Base-by-base conservation (phyloP, 2,113 vertebrate genomes). In the Pao palembangensis region DNA sequence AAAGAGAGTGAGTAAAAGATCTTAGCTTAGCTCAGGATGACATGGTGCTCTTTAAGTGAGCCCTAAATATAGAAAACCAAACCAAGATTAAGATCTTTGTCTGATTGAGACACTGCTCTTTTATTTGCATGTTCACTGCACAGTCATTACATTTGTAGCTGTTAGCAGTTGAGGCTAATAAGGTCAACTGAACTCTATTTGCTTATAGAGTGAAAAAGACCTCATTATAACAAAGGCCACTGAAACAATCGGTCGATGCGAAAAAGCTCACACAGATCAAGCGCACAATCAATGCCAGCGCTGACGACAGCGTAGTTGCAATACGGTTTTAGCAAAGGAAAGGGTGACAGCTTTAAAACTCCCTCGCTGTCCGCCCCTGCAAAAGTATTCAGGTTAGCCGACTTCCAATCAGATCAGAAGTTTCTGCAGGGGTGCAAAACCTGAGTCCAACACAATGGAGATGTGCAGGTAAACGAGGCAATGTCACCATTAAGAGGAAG, bases 401-500 rank as follows among this genome's bases (percentile, higher is more conserved):
- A 48, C 47, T 11, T 19, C 8, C 17, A 5, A n/a, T n/a, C 47
- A 6, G n/a, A 48, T 16, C 4, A 17, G 6, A 5, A 18, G n/a
- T 48, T 16, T 17, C 20, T 41, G 51, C 34, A 55, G 21, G 31
- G 11, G 16, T 34, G 60, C 16, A 17, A 10, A 58, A 79, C 80
- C 67, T 64, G 78, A 72, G 80, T 80, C 66, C 69, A 2, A 50
- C 64, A 62, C 51, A 25, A 21, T 12, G 57, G 55, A 19, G 15
- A 82, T 65, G 61, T 73, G 64, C 38, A 77, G 75, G 61, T 75
- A 71, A 75, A 79, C 55, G 23, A 25, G 64, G 78, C 78, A 52
- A 62, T 83, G 84, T 81, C 83, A 20, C 53, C 15, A 21, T 31
- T 50, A 78, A 70, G 79, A 86, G 85, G 88, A 84, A 85, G 80